phyloP scores from a whole-genome alignment of 1,140 invertebrate genomes.

The Theocolax elegans region DNA sequence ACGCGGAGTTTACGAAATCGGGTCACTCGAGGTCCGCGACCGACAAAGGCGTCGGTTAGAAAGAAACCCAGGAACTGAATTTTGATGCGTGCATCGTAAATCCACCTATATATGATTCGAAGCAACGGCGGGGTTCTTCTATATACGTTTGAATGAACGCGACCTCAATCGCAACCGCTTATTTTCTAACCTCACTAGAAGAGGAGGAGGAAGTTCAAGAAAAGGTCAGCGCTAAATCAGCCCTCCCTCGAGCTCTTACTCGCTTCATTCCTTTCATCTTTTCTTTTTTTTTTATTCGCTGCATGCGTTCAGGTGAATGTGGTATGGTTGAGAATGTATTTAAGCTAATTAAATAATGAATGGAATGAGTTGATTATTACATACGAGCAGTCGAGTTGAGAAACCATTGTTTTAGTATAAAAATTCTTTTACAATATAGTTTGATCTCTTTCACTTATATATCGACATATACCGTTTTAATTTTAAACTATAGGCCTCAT shows the following conservation, averaged over 20 bases:
- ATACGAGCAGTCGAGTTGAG: too few species aligned
- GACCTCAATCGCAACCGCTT: constrained; percentile 30
- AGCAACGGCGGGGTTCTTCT: background rate
- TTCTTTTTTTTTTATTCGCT: background rate
- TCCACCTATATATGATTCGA: too few species aligned
- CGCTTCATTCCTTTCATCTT: background rate
- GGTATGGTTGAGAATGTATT: too few species aligned
- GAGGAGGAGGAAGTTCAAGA: too few species aligned
- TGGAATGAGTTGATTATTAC: too few species aligned
- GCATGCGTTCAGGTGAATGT: background rate
- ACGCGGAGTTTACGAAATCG: background rate
- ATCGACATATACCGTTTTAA: too few species aligned
- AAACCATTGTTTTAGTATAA: too few species aligned
- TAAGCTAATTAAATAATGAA: too few species aligned
- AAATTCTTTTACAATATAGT: too few species aligned
- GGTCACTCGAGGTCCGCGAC: background rate
- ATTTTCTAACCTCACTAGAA: too few species aligned
- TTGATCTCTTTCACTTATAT: too few species aligned
- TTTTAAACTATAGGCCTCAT: too few species aligned
- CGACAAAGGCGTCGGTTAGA: background rate
- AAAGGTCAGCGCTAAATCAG: constrained; percentile 17
- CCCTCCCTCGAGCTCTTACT: background rate
- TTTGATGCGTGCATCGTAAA: constrained; percentile 1
- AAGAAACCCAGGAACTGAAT: background rate
- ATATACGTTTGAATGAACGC: constrained; percentile 8